phyloP scores from a whole-genome alignment of 2,888 invertebrate species.

The Chelonus formosanus region DNA sequence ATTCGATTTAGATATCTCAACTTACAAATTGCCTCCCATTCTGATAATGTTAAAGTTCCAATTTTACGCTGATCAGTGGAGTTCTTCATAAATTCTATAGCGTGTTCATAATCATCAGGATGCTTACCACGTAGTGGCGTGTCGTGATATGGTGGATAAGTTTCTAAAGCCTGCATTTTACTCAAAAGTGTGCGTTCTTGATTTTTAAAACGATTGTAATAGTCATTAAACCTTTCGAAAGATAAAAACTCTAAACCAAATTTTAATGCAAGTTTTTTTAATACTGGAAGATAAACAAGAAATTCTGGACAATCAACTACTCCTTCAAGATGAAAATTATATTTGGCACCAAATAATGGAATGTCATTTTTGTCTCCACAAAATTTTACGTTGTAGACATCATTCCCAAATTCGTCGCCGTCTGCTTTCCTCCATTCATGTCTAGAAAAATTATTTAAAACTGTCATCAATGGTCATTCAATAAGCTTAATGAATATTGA shows the following conservation, averaged over 20 bases:
- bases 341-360: constrained; percentile 94
- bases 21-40: constrained; percentile 95
- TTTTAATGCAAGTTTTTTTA: constrained; percentile 77
- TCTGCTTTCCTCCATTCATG: constrained; percentile 71
- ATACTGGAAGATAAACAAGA: constrained; percentile 89
- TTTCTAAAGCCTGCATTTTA: constrained; percentile 83
- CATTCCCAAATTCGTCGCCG: constrained; percentile 77
- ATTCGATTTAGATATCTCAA: constrained; percentile 46
- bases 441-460: constrained; percentile 46
- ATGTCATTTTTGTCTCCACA: constrained; percentile 73
- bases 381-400: constrained; percentile 79
- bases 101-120: constrained; percentile 78
- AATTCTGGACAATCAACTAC: constrained; percentile 99
- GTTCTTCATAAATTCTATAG: constrained; percentile 69
- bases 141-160: constrained; percentile 74
- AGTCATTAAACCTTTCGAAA: constrained; percentile 81
- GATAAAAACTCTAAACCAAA: constrained; percentile 76
- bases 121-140: constrained; percentile 70
- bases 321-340: constrained; percentile 94
- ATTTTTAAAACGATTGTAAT: constrained; percentile 73
- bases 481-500: no score
- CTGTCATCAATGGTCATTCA: no score
- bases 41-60: constrained; percentile 86
- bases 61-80: constrained; percentile 63
- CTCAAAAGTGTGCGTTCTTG: constrained; percentile 73